Conservation (phyloP, 2,113 vertebrate genomes). For the Ctenomys sociabilis region DNA sequence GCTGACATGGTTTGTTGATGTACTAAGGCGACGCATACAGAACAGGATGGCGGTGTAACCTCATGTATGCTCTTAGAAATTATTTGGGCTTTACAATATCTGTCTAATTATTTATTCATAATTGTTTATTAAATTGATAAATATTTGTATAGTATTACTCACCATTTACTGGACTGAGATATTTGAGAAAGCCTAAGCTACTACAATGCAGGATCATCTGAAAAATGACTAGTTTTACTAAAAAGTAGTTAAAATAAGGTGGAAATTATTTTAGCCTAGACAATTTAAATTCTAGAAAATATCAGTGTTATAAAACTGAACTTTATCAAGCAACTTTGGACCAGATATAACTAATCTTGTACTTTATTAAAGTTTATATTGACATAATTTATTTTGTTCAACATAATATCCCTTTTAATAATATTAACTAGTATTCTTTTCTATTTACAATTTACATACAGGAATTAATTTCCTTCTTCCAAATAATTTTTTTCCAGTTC, state of each 20-base stretch:
- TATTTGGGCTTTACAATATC: no score
- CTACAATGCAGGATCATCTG: neutral
- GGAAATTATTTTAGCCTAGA: neutral
- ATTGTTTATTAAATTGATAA: neutral
- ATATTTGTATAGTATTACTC: neutral
- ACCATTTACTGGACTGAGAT: neutral
- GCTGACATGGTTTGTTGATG: no score
- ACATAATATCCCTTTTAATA: neutral
- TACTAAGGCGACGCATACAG: no score
- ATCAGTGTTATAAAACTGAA: neutral
- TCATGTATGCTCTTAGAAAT: no score
- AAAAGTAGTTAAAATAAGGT: neutral
- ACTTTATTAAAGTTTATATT: neutral
- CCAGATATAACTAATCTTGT: neutral
- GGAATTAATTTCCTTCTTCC: neutral
- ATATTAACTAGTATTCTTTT: neutral
- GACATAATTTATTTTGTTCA: neutral
- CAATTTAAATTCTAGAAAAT: neutral
- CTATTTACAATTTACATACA: neutral
- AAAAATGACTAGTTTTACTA: neutral
- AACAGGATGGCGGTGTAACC: no score
- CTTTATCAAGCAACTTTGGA: neutral
- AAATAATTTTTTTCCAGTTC: neutral
- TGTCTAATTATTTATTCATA: neutral
- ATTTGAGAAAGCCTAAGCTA: neutral